Evolutionary conservation across 2,797 vertebrate genomes (phyloP).

Genomic region (Enteromius argenteus): DNA sequence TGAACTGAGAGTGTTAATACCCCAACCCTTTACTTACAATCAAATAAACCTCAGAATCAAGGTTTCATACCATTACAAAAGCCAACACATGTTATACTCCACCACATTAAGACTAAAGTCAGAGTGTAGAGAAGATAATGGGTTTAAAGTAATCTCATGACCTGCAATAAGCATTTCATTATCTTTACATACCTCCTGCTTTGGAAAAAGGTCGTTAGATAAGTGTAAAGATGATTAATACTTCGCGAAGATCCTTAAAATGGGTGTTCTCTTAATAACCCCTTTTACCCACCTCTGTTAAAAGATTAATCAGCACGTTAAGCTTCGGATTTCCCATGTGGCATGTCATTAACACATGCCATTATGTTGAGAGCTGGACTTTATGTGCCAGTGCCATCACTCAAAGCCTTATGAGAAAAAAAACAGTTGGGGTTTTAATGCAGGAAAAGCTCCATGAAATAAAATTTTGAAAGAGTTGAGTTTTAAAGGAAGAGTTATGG

Average conservation of each 20-base stretch:
- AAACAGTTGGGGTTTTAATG: not conserved
- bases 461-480: constrained; percentile 13
- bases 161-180: constrained; percentile 8
- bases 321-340: constrained; percentile 52
- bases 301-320: constrained; percentile 55
- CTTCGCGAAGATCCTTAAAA: constrained; percentile 19
- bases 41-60: not conserved
- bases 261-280: constrained; percentile 51
- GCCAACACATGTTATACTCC: not conserved
- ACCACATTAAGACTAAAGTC: constrained; percentile 8
- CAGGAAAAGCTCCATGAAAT: constrained; percentile 17
- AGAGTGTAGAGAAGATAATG: constrained; percentile 22
- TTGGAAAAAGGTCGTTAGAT: constrained; percentile 4
- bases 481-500: constrained; percentile 17
- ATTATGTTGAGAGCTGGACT: constrained; percentile 37
- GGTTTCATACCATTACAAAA: constrained; percentile 1
- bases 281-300: constrained; percentile 46
- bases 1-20: not conserved
- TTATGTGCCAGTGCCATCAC: constrained; percentile 36
- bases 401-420: constrained; percentile 11
- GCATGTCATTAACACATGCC: constrained; percentile 43
- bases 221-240: constrained; percentile 54
- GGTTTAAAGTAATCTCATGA: constrained; percentile 19
- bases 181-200: constrained; percentile 2
- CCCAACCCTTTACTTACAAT: not conserved